Evolutionary conservation across 2,888 invertebrate species (phyloP), one percentile per base, ranked within the genome.

Genomic region (Iselma pallidipennis): DNA sequence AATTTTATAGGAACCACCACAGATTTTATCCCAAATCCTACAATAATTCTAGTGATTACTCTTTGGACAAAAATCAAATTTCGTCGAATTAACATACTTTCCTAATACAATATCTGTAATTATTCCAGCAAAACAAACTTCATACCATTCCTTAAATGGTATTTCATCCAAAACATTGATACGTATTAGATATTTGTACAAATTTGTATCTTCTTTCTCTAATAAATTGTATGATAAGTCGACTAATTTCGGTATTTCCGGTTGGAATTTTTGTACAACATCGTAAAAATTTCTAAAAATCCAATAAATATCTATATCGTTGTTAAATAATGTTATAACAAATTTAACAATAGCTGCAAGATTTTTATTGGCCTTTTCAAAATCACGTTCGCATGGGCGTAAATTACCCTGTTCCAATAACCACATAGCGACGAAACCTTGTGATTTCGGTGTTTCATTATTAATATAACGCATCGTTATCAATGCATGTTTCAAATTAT

Each of bases 21-120:
- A 89, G 29, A 95, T 83, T 82, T 94, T 94, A 78, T 95, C 95
- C 93, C 94, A 95, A 66, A 95, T 90, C 78, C 94, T 94, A 70
- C 6, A 57, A 56, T 10, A 55, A 45, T 19, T 5, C 56, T 26
- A 52, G 9, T 12, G 6, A 12, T 31, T 55, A 28, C 23, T 49
- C 23, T 19, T 26, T 28, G 45, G 23, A 50, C 4, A 57, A 19
- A 14, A 33, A 50, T 31, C n/a, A n/a, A n/a, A 62, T 21, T 25
- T 52, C 23, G 33, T 28, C 21, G 12, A 31, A 26, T 9, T 14
- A 9, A 14, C 28, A 29, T 82, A 92, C 92, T 91, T 91, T 64
- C 88, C 89, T 59, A 95, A 84, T 6, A 92, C 90, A 6, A 88
- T 87, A 72, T 92, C 90, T 71, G 91, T 90, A 54, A 96, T 83